Evolutionary conservation across 2,888 invertebrate species (phyloP), one percentile per base, ranked within the genome.

Genomic region (Drosophila rubida): DNA sequence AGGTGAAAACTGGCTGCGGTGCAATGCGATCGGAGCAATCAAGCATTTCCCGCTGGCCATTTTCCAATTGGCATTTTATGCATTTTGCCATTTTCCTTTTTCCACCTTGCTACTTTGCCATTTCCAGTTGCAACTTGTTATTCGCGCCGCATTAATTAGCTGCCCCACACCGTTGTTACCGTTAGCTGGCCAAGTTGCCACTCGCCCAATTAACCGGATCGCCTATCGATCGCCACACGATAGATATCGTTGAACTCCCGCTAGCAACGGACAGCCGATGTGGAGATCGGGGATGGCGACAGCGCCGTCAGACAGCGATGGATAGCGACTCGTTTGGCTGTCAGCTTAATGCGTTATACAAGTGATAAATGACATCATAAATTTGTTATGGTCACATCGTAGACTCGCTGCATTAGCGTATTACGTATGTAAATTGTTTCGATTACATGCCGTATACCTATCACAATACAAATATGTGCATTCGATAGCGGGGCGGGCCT

Each of bases 221-320:
- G 50, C 41, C 50, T 51, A 39, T 55, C 39, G 51, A 41, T 55
- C 45, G 69, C 37, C 46, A 19, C 22, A 7, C 53, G 70, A 57
- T 69, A 60, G 32, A 74, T 75, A 75, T 61, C 64, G 61, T 72
- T 73, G 73, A 73, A 71, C 64, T 58, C 60, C 49, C 27, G 30
- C 59, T 13, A 11, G 22, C 14, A 14, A 22, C n/a, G n/a, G 25
- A 1, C 5, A 19, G 6, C n/a, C n/a, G n/a, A n/a, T n/a, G n/a
- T n/a, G n/a, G n/a, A n/a, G n/a, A n/a, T n/a, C n/a, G n/a, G n/a
- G n/a, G n/a, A n/a, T n/a, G n/a, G n/a, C n/a, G n/a, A n/a, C n/a
- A n/a, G n/a, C n/a, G n/a, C n/a, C n/a, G n/a, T n/a, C n/a, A 41
- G 9, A 27, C 8, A 54, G 23, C 14, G 35, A 22, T 4, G 8